These are phyloP conservation scores for Oligia strigilis DNA, from an alignment of 2,888 invertebrate genomes.

Conservation along the genomic window DNA sequence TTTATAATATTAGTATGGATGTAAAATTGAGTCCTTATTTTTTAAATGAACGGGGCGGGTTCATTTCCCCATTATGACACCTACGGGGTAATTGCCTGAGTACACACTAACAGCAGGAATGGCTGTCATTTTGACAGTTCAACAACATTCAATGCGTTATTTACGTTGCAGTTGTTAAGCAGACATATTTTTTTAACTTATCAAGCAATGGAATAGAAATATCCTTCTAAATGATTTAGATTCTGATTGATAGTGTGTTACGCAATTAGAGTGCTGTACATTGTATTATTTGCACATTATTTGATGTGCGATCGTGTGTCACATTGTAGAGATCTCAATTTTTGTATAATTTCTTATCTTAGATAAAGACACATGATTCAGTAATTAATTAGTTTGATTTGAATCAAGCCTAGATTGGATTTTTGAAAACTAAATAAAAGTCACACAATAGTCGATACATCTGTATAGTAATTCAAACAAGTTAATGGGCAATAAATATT, in stretches of 20 bases:
- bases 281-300: too few species aligned
- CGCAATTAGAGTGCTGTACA: not conserved
- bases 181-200: too few species aligned
- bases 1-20: not conserved
- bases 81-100: too few species aligned
- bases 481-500: conserved; percentile 24
- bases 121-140: too few species aligned
- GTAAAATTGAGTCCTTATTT: not conserved
- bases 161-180: too few species aligned
- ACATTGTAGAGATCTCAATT: not conserved
- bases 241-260: too few species aligned
- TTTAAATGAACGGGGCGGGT: not conserved
- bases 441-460: not conserved
- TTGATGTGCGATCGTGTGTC: not conserved
- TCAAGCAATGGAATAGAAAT: too few species aligned
- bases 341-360: too few species aligned
- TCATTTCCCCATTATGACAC: not conserved
- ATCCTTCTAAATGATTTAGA: too few species aligned
- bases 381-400: not conserved
- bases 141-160: too few species aligned
- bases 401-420: not conserved
- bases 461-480: not conserved
- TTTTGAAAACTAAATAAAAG: not conserved
- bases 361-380: not conserved
- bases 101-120: too few species aligned